Evolutionary conservation across 1,140 invertebrate genomes (phyloP).

Genomic region (Drosophila rufa): DNA sequence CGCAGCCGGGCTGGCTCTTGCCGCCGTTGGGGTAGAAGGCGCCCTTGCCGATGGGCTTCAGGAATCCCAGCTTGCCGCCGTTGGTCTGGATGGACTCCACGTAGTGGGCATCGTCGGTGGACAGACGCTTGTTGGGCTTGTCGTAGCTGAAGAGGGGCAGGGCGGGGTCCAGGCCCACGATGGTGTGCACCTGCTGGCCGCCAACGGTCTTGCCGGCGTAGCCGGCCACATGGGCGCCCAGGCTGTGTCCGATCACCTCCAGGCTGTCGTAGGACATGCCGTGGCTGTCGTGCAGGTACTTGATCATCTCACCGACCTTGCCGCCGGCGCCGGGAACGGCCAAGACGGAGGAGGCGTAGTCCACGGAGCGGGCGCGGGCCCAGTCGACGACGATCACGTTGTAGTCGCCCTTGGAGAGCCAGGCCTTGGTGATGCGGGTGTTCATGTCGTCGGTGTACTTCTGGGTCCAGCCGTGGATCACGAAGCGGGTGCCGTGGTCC

Average conservation of each 20-base stretch:
- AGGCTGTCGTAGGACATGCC: constrained; percentile 65
- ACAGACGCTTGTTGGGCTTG: constrained; percentile 77
- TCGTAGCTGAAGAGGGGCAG: constrained; percentile 79
- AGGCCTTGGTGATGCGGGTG: constrained; percentile 79
- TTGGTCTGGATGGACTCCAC: constrained; percentile 87
- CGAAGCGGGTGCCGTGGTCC: constrained; percentile 62
- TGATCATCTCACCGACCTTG: constrained; percentile 69
- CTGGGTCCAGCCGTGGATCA: constrained; percentile 76
- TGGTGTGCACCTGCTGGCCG: constrained; percentile 55
- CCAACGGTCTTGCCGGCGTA: constrained; percentile 85
- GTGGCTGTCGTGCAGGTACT: constrained; percentile 58
- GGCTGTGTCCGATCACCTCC: constrained; percentile 70
- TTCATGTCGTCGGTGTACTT: constrained; percentile 60
- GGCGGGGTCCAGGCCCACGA: constrained; percentile 86
- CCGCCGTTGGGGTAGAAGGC: constrained; percentile 87
- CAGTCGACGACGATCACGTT: constrained; percentile 88
- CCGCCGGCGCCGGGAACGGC: constrained; percentile 86
- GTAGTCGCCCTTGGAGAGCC: constrained; percentile 84
- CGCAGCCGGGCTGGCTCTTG: constrained; percentile 86
- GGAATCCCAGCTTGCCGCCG: constrained; percentile 85
- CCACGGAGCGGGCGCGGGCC: constrained; percentile 81
- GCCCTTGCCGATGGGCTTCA: constrained; percentile 84
- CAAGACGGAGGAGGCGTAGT: constrained; percentile 85
- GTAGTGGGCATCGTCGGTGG: constrained; percentile 77
- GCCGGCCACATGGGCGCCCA: constrained; percentile 86